Evolutionary conservation across 1,140 invertebrate species (phyloP).

Genomic region (Bradynema listronoti): DNA sequence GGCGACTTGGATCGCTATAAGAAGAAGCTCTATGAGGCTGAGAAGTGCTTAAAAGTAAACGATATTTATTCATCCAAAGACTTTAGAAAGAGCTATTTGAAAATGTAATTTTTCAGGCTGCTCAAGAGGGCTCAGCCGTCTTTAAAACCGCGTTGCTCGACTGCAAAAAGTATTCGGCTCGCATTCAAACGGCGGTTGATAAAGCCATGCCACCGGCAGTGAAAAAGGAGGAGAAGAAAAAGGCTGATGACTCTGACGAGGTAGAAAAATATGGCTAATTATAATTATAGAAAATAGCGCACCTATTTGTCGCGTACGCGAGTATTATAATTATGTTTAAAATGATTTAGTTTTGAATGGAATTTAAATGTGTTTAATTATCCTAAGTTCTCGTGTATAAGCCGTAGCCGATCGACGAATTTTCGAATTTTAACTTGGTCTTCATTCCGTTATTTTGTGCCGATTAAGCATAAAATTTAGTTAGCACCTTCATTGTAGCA

Average conservation of each 20-base stretch:
- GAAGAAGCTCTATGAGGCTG: conserved; percentile 50
- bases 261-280: background rate
- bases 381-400: too few relatives aligned
- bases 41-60: conserved; percentile 52
- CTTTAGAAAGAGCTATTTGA: background rate
- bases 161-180: conserved; percentile 43
- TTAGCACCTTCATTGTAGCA: too few relatives aligned
- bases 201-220: conserved; percentile 42
- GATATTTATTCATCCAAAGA: conserved; percentile 11
- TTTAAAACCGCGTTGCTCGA: conserved; percentile 45
- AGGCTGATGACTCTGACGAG: background rate
- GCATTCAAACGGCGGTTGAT: conserved; percentile 45
- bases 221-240: conserved; percentile 44
- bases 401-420: too few relatives aligned
- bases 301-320: too few relatives aligned
- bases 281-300: too few relatives aligned
- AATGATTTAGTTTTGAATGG: too few relatives aligned
- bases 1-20: conserved; percentile 54
- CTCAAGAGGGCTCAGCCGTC: conserved; percentile 41
- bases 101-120: conserved; percentile 37
- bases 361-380: too few relatives aligned
- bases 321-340: too few relatives aligned
- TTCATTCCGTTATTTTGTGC: too few relatives aligned
- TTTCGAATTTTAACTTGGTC: too few relatives aligned
- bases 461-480: too few relatives aligned